A percentile compares a stretch with the other conserved stretches of the same genome.
Conservation (phyloP, 23 tunicate species). For the Halocynthia aurantium region DNA sequence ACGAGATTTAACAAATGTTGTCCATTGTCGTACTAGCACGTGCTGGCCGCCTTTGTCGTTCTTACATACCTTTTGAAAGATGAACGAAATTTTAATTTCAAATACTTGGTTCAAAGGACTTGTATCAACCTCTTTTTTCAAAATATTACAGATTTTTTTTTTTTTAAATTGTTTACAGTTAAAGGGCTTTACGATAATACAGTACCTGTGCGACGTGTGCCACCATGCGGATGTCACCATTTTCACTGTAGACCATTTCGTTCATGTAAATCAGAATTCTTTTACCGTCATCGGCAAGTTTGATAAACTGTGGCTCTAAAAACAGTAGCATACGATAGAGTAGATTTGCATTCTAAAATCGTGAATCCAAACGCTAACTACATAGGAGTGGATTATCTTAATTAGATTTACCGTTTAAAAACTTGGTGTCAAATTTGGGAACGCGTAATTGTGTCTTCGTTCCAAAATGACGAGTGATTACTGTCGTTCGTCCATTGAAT, state of each 20-base stretch:
- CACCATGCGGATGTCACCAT: conserved; percentile 59
- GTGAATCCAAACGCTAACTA: background rate
- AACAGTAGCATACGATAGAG: background rate
- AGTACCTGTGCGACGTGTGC: conserved; percentile 84
- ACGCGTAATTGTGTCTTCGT: conserved; percentile 39
- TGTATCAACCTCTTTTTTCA: background rate
- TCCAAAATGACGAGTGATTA: conserved; percentile 54
- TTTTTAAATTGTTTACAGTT: no score
- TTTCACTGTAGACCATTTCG: conserved; percentile 35
- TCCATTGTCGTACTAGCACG: conserved; percentile 46
- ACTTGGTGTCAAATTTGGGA: conserved; percentile 15
- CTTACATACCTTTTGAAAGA: conserved; percentile 45
- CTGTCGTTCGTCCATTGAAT: conserved; percentile 43
- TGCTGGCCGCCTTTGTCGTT: conserved; percentile 73
- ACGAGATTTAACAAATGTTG: conserved; percentile 62
- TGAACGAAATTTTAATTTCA: no score
- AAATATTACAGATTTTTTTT: background rate
- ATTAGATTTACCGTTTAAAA: conserved; percentile 35
- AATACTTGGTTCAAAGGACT: background rate
- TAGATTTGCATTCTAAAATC: background rate
- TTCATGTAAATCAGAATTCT: conserved; percentile 63
- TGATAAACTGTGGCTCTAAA: conserved; percentile 62
- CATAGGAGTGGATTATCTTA: background rate
- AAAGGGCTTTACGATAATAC: no score
- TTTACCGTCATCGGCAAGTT: conserved; percentile 68